phyloP scores from a whole-genome alignment of 2,797 vertebrate genomes.

The Acanthurus lineatus region DNA sequence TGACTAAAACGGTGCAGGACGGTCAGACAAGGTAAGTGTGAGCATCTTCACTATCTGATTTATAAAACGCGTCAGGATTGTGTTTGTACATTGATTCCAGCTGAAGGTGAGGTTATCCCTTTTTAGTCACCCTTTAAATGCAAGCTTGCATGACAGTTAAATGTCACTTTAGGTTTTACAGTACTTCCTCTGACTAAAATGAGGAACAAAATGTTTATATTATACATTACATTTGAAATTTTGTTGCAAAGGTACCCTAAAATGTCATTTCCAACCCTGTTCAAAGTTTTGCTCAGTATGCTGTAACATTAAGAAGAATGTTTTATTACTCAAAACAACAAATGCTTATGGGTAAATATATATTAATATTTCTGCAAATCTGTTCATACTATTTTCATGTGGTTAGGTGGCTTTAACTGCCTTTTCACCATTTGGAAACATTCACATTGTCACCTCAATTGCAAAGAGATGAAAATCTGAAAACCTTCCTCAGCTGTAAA shows the following conservation, averaged over 20 bases:
- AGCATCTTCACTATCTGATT: not conserved
- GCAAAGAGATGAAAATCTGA: not conserved
- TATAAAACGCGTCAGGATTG: conserved; percentile 5
- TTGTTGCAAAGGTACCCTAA: too few relatives aligned
- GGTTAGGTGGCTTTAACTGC: not conserved
- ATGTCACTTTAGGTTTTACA: not conserved
- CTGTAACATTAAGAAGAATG: not conserved
- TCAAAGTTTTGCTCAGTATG: not conserved
- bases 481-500: not conserved
- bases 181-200: not conserved
- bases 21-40: conserved; percentile 33
- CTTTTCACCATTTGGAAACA: not conserved
- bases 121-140: not conserved
- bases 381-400: not conserved
- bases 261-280: too few relatives aligned
- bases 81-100: conserved; percentile 4
- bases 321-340: not conserved
- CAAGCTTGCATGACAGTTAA: not conserved
- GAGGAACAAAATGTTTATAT: not conserved
- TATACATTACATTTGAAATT: not conserved
- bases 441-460: not conserved
- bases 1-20: too few relatives aligned
- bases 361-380: not conserved
- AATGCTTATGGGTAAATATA: not conserved
- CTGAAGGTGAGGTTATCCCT: not conserved